phyloP scores from a whole-genome alignment of 37 sponge, comb jelly and placozoan species.

The Cliona cf. orientalis region DNA sequence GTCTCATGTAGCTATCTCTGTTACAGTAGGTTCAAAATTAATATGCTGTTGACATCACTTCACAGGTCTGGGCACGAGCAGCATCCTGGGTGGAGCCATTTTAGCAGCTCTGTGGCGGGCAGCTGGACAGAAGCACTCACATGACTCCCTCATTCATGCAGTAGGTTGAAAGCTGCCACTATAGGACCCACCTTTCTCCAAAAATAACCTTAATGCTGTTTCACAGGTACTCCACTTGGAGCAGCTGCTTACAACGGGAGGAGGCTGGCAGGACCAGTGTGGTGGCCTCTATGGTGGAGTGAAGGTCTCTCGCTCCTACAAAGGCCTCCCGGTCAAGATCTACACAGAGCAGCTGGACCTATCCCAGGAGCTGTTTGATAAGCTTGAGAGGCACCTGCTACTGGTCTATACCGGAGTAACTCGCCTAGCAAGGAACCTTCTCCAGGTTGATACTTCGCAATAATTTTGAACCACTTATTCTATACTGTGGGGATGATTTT shows the following conservation, averaged over 20 bases:
- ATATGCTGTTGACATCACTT: not conserved
- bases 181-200: not conserved
- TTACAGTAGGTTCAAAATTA: not conserved
- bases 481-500: not conserved
- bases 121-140: slow-evolving; percentile 44
- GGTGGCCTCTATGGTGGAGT: slow-evolving; percentile 83
- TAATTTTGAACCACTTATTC: not conserved
- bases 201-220: not conserved
- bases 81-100: slow-evolving; percentile 80
- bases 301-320: slow-evolving; percentile 68
- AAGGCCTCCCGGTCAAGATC: slow-evolving; percentile 42
- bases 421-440: slow-evolving; percentile 83
- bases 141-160: slow-evolving; percentile 76
- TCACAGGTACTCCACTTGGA: slow-evolving; percentile 73
- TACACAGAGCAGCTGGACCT: slow-evolving; percentile 22
- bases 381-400: slow-evolving; percentile 62
- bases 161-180: slow-evolving; percentile 36
- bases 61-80: slow-evolving; percentile 84
- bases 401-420: slow-evolving; percentile 88
- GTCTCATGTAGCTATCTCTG: not conserved
- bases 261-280: slow-evolving; percentile 94
- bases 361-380: slow-evolving; percentile 43
- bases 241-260: slow-evolving; percentile 89
- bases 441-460: slow-evolving; percentile 54
- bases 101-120: slow-evolving; percentile 76